phyloP scores from a whole-genome alignment of 1,140 invertebrate genomes.

The Atopsyche davidsoni region DNA sequence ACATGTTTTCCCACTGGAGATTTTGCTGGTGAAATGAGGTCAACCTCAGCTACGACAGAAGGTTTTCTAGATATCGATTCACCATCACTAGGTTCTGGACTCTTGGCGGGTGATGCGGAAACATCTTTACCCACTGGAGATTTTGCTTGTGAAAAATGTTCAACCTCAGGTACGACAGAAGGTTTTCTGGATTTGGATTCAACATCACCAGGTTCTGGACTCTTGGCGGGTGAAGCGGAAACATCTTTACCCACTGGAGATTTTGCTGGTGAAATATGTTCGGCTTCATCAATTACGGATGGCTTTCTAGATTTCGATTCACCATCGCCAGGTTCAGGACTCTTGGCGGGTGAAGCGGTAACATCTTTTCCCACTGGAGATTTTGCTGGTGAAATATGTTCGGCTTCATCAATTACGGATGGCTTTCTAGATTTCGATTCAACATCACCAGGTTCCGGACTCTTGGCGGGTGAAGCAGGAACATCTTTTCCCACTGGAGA shows the following conservation, averaged over 20 bases:
- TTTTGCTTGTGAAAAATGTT: neutral
- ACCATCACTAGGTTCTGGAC: neutral
- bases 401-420: no score
- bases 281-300: neutral
- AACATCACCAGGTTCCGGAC: neutral
- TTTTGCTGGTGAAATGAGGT: neutral
- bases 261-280: neutral
- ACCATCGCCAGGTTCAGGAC: neutral
- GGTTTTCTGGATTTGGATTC: neutral
- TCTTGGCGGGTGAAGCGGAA: neutral
- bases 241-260: neutral
- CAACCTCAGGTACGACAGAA: neutral
- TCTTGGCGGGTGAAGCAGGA: neutral
- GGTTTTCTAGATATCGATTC: no score
- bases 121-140: neutral
- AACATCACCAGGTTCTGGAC: neutral
- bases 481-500: neutral
- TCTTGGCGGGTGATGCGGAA: neutral
- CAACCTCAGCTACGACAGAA: no score
- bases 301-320: neutral
- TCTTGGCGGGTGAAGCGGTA: neutral
- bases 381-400: neutral
- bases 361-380: neutral
- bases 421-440: neutral
- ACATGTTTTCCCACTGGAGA: no score